These are phyloP conservation scores for Hartigia nigra DNA, from an alignment of 2,888 invertebrate genomes.

Conservation along the genomic window DNA sequence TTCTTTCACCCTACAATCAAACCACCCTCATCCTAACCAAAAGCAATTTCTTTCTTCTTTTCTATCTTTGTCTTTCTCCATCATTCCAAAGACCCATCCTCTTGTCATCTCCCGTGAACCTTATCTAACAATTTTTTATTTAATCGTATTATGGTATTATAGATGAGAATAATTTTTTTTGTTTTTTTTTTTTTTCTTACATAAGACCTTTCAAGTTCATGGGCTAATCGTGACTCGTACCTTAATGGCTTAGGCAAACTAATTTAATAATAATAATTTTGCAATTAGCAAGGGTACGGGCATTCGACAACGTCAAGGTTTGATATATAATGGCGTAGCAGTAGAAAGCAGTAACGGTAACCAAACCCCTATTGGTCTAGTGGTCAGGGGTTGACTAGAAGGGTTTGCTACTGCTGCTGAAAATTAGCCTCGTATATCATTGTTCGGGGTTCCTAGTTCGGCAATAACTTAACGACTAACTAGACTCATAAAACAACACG, in stretches of 20 bases:
- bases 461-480: slow-evolving; percentile 51
- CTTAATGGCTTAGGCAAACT: not conserved
- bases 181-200: not conserved
- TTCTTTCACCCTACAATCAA: not conserved
- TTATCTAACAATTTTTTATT: not conserved
- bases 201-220: not conserved
- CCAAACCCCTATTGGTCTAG: not conserved
- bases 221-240: not conserved
- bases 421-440: slow-evolving; percentile 56
- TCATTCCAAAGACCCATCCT: not conserved
- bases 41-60: slow-evolving; percentile 6
- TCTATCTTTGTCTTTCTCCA: not conserved
- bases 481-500: slow-evolving; percentile 46
- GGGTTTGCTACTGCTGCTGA: slow-evolving; percentile 29
- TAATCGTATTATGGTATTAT: not conserved
- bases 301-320: not conserved
- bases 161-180: not conserved
- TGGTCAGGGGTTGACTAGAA: not conserved
- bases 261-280: not conserved
- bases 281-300: not conserved
- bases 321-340: not conserved
- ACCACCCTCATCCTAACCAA: not conserved
- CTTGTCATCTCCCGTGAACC: not conserved
- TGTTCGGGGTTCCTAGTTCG: slow-evolving; percentile 46
- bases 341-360: not conserved